phyloP scores from a whole-genome alignment of 2,797 vertebrate species.

The Gallinago nigripennis region DNA sequence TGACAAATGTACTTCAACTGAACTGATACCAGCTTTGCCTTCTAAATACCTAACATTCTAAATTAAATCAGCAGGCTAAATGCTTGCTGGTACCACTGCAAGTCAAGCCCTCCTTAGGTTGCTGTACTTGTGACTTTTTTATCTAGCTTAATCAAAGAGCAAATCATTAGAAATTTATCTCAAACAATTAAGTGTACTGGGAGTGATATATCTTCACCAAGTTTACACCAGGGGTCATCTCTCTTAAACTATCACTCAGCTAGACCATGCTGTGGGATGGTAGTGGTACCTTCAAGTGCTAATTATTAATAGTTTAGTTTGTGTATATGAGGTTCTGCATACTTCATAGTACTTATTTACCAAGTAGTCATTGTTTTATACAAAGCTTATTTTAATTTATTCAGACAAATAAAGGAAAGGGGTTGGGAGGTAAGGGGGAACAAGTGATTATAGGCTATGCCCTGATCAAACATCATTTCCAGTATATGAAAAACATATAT shows the following conservation, averaged over 20 bases:
- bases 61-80: neutral
- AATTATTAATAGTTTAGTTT: neutral
- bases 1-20: neutral
- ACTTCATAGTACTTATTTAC: neutral
- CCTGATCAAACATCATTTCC: neutral
- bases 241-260: neutral
- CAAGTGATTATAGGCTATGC: neutral
- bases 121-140: neutral
- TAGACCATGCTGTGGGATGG: neutral
- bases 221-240: neutral
- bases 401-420: neutral
- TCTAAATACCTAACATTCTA: neutral
- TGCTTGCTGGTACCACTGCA: neutral
- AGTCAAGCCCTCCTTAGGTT: neutral
- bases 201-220: neutral
- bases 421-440: neutral
- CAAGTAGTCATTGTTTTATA: neutral
- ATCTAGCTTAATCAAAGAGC: neutral
- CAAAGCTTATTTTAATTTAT: neutral
- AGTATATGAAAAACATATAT: neutral
- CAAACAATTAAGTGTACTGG: neutral
- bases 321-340: neutral
- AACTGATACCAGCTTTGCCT: neutral
- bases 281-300: neutral
- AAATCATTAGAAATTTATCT: neutral